Conservation (phyloP, 1,140 invertebrate species). For the Drosophila teissieri region DNA sequence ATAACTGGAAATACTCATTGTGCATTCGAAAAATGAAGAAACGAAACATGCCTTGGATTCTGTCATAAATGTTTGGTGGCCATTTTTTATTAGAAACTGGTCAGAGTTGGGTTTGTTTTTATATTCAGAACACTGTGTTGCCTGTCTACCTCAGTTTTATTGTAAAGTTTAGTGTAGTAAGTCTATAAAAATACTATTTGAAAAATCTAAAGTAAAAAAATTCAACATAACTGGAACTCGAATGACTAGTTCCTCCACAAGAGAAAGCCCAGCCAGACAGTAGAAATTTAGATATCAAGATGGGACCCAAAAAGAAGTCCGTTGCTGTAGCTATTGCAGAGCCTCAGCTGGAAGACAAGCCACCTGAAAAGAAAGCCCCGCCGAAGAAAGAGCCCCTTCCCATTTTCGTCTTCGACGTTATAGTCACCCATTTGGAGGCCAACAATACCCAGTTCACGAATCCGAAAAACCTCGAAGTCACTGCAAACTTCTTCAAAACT, state of each 20-base stretch:
- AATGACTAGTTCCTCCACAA: background rate
- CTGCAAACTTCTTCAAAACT: conserved; percentile 26
- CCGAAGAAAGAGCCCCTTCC: background rate
- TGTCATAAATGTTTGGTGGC: background rate
- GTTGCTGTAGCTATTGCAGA: background rate
- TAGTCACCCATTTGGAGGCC: conserved; percentile 34
- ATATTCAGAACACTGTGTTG: conserved; percentile 9
- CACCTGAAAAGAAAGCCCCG: background rate
- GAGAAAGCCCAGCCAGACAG: background rate
- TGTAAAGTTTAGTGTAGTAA: conserved; percentile 26
- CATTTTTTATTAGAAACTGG: background rate
- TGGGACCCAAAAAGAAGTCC: conserved; percentile 3
- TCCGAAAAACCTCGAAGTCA: conserved; percentile 5
- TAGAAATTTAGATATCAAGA: conserved; percentile 15
- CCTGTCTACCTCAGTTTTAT: conserved; percentile 22
- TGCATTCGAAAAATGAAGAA: background rate
- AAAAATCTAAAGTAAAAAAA: conserved; percentile 45
- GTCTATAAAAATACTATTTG: background rate
- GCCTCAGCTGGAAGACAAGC: background rate
- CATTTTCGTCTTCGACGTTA: conserved; percentile 52
- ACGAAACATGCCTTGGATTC: background rate
- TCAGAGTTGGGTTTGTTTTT: conserved; percentile 26
- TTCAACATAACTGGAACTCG: conserved; percentile 3
- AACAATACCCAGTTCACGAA: background rate
- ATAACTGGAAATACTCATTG: background rate